Evolutionary conservation across 2,888 invertebrate species (phyloP).

Genomic region (Euproctis similis): DNA sequence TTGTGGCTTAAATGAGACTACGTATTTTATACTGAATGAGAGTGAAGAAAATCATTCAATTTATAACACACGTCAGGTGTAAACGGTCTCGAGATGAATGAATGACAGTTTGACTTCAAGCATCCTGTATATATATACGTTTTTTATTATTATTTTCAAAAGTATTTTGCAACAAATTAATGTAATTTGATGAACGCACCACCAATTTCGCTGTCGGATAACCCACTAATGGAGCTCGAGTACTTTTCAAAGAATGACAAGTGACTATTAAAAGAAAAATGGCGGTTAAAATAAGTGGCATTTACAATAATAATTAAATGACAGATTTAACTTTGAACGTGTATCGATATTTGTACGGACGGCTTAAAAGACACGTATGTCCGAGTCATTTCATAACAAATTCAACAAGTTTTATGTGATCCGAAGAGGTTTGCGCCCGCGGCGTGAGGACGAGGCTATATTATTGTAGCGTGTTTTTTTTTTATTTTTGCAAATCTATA

Average conservation of each 20-base stretch:
- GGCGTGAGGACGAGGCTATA: background rate
- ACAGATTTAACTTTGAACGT: background rate
- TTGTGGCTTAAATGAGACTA: no score
- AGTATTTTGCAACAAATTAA: conserved; percentile 21
- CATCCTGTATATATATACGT: conserved; percentile 21
- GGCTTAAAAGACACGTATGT: no score
- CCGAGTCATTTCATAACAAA: background rate
- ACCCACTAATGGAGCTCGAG: conserved; percentile 1
- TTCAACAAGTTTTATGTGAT: background rate
- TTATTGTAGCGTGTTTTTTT: no score
- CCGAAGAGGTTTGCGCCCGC: background rate
- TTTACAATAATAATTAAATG: background rate
- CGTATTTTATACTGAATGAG: no score
- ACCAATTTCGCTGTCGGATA: conserved; percentile 6
- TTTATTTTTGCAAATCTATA: background rate
- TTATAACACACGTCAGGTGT: background rate
- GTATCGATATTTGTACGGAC: background rate
- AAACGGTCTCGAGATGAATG: conserved; percentile 2
- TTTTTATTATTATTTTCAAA: conserved; percentile 13
- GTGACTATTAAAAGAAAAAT: conserved; percentile 6
- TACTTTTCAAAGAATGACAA: conserved; percentile 6
- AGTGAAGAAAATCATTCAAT: no score
- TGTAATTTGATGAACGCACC: conserved; percentile 27
- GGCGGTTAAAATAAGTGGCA: conserved; percentile 1
- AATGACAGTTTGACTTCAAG: conserved; percentile 13